Evolutionary conservation across 1,140 invertebrate species (phyloP).

Genomic region (Drosophila kikkawai): DNA sequence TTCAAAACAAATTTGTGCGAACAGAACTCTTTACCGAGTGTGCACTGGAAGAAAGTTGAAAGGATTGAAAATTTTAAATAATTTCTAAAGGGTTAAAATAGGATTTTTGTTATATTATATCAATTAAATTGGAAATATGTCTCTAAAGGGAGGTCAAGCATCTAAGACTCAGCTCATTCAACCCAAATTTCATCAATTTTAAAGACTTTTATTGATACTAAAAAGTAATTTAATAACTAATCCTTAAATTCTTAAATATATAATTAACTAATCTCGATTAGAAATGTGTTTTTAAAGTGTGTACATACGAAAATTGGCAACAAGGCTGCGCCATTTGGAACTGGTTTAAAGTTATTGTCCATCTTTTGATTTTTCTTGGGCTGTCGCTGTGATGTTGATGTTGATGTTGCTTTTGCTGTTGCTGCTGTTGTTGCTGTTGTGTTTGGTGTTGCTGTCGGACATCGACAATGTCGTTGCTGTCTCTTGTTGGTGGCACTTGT

Average conservation of each 20-base stretch:
- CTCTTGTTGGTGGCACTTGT: conserved; percentile 61
- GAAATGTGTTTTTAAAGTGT: conserved; percentile 5
- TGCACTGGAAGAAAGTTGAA: not conserved
- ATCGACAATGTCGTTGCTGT: conserved; percentile 52
- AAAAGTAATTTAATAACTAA: not conserved
- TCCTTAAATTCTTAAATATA: not conserved
- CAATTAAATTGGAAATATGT: not conserved
- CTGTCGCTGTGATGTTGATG: conserved; percentile 59
- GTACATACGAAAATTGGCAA: conserved; percentile 67
- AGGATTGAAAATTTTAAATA: rapidly evolving
- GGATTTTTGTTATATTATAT: not conserved
- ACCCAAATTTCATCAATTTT: not conserved
- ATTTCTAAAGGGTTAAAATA: not conserved
- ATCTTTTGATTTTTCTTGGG: conserved; percentile 81
- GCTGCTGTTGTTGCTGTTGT: conserved; percentile 16
- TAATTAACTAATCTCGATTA: not conserved
- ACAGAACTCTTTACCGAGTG: conserved; percentile 28
- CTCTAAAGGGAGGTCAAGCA: too few relatives aligned
- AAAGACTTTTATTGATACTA: not conserved
- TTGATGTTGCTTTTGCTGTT: conserved; percentile 56
- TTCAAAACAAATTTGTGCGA: conserved; percentile 81
- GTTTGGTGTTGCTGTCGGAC: conserved; percentile 45
- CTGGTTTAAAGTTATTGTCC: conserved; percentile 83
- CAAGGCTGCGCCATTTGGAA: conserved; percentile 70
- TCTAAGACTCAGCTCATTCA: too few relatives aligned